Evolutionary conservation across 2,888 invertebrate species (phyloP), one percentile per base, ranked within the genome.

Genomic region (Anodontia alba): DNA sequence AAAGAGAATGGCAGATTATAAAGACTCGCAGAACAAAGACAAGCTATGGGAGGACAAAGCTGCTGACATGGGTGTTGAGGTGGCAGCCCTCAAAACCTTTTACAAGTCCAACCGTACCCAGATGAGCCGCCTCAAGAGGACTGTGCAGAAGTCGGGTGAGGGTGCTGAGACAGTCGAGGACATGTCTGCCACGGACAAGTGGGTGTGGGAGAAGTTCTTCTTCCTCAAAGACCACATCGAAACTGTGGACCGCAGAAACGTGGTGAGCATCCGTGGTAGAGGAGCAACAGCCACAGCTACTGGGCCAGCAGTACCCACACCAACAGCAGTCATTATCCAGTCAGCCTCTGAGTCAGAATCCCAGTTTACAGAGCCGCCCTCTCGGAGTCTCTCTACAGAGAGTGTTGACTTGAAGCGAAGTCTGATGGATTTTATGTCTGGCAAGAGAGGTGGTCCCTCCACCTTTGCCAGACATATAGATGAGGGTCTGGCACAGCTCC

Each of bases 401-500:
- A 38, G 38, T 38, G 38, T 38, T 38, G 38, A 38, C 38, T 38
- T 38, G 38, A 38, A 38, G 38, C 38, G 72, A 77, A 77, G 77
- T 77, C 77, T 77, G 78, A 78, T 78, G 57, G 78, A 78, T 17
- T 78, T 78, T 68, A 78, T 78, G 78, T 78, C 78, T 43, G 68
- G 71, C 43, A 77, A 77, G 77, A 77, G 31, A 77, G 77, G 78
- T 78, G 78, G 73, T 68, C 73, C 78, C 71, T 78, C 78, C 1
- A 73, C 66, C 78, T 78, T 78, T 78, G 78, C 73, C 73, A 78
- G 73, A 78, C 78, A 73, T 78, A 73, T 73, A 78, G 78, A 78
- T 66, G 71, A 71, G 71, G 67, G 76, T 76, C 76, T 70, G 69
- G 69, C 69, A 69, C 74, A 70, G 73, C 73, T 69, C 57, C 68